Percentiles rank a stretch among this genome's conserved stretches.
Conservation (phyloP, 2,113 vertebrate species). For the Burhinus bistriatus region DNA sequence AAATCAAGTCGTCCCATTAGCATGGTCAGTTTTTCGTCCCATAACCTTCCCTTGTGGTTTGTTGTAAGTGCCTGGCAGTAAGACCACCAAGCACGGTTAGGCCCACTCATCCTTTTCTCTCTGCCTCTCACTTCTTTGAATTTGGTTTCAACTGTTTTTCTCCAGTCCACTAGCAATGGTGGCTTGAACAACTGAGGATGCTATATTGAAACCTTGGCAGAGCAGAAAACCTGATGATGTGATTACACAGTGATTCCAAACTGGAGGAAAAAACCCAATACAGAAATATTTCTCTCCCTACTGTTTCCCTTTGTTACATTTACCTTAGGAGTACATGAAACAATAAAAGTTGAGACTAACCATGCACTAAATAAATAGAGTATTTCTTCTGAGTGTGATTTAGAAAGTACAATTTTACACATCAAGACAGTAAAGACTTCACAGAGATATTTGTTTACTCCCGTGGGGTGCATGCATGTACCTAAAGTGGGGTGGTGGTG, state of each 20-base stretch:
- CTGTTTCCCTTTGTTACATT: neutral
- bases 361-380: fast-evolving
- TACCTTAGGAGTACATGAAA: neutral
- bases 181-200: neutral
- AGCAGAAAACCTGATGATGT: neutral
- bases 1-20: neutral
- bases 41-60: neutral
- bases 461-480: neutral
- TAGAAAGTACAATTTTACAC: neutral
- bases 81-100: neutral
- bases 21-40: neutral
- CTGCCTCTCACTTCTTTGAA: neutral
- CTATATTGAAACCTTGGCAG: neutral
- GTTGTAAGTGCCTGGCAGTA: fast-evolving
- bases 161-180: neutral
- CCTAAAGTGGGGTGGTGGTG: neutral
- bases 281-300: neutral
- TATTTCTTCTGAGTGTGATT: neutral
- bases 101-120: neutral
- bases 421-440: neutral
- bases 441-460: neutral
- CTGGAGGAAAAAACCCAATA: neutral
- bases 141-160: neutral
- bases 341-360: neutral
- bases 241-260: neutral